A percentile compares a stretch with the other conserved stretches of the same genome.
phyloP scores from a whole-genome alignment of 2,888 invertebrate genomes.

The Aethes cnicana region DNA sequence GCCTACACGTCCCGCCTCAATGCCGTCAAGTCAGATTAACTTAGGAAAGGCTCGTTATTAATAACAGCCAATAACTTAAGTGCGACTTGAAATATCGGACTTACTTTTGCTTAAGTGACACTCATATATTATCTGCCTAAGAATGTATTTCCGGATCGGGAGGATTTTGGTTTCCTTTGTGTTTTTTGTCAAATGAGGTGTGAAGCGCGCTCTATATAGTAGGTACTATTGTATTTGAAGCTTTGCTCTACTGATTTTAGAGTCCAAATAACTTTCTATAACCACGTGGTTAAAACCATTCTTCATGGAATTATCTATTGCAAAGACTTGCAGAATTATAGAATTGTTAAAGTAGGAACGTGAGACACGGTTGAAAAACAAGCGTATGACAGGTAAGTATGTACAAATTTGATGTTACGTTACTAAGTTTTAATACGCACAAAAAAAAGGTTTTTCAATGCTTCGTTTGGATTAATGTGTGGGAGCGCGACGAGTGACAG shows the following conservation, averaged over 20 bases:
- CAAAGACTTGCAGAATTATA: conserved; percentile 6
- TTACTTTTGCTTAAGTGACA: conserved; percentile 79
- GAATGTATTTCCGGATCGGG: conserved; percentile 77
- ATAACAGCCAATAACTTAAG: conserved; percentile 79
- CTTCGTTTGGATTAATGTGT: conserved; percentile 48
- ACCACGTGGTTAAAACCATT: too few relatives aligned
- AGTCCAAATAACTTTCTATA: too few relatives aligned
- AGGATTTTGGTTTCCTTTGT: conserved; percentile 60
- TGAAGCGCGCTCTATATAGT: conserved; percentile 7
- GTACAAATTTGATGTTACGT: conserved; percentile 23
- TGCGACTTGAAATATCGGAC: conserved; percentile 76
- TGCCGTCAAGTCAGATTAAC: conserved; percentile 80
- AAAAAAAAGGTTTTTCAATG: conserved; percentile 41
- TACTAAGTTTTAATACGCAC: conserved; percentile 17
- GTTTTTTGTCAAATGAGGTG: conserved; percentile 43
- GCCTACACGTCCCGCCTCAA: conserved; percentile 70
- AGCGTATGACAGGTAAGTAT: conserved; percentile 7
- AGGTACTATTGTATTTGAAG: too few relatives aligned
- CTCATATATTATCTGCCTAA: conserved; percentile 72
- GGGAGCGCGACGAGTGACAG: conserved; percentile 46
- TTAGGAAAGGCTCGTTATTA: conserved; percentile 78
- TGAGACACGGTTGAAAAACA: conserved; percentile 16
- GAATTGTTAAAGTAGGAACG: too few relatives aligned
- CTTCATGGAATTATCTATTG: not conserved
- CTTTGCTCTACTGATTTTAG: too few relatives aligned